Evolutionary conservation across 2,888 invertebrate genomes (phyloP), one percentile per base, ranked within the genome.

Genomic region (Tupiocoris notatus): DNA sequence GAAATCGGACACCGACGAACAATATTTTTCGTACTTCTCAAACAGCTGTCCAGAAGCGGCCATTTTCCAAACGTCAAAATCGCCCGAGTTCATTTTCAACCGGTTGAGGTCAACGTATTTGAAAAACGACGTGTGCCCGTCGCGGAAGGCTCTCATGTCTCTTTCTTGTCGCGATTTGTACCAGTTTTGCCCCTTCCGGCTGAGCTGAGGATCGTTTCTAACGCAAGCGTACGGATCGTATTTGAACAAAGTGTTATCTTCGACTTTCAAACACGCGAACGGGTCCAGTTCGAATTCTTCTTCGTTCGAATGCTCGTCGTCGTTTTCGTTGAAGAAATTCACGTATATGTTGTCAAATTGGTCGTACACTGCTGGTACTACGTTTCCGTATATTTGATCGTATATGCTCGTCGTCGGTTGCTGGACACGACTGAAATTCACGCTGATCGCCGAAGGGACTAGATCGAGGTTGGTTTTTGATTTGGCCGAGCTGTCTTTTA

Each of bases 211-310:
- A 21, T 54, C 23, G 9, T 23, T 59, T 18, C 70, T 58, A 17
- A 70, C 25, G 24, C 70, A 70, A 21, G 59, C 70, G 59, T 70
- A 70, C 18, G 70, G 70, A 21, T 70, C 70, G 17, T 70, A 70
- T 17, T 17, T 9, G 12, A 59, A 23, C 2, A 24, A 18, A 39
- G 39, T 39, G n/a, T n/a, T n/a, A 7, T 3, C 6, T 12, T 12
- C 39, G 39, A 39, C 12, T 39, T 39, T 39, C 6, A 12, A 12
- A 39, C 39, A 39, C 3, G 12, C 3, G 39, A 7, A 39, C 3
- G 39, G 39, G 12, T 39, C 39, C 6, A 39, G 6, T 39, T 39
- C 39, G 12, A 7, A 39, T 39, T 39, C 39, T 39, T 39, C 39
- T 39, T 39, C 39, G 6, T 39, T 12, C 12, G 3, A 3, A 3